Evolutionary conservation across 2,888 invertebrate genomes (phyloP), one percentile per base, ranked within the genome.

Genomic region (Brenthis hecate): DNA sequence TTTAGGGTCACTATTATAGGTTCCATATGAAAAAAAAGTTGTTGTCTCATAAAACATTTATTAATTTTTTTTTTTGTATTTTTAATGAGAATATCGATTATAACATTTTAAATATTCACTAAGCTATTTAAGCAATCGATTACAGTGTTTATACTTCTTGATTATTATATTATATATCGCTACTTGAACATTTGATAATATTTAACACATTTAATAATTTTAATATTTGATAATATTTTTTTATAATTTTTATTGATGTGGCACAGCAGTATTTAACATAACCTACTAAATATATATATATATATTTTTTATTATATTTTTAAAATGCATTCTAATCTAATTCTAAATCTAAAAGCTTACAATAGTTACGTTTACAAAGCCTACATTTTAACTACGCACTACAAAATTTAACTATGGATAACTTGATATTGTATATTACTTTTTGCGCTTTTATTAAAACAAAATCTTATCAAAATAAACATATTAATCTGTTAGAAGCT

Each of bases 201-300:
- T 43, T 43, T 43, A 43, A 43, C 2, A 43, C 36, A 11, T 43
- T 43, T 43, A 11, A 43, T 43, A 60, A 60, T 11, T 50, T 48
- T 13, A 28, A 60, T 28, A 48, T 60, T 50, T 16, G 48, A 60
- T 60, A 64, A 14, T 47, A 23, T 47, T 64, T 54, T 47, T 28
- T 43, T 64, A 64, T 36, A 32, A 28, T 54, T 54, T 58, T 90
- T 91, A 91, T 91, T 91, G 91, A 82, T 80, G 81, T 73, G 78
- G 87, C 91, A 91, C 91, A 91, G 91, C 90, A 91, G 91, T 87
- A 36, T 50, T 36, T 47, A 43, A 36, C 11, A 13, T 36, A 28
- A 55, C 50, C 51, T 53, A 53, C 51, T 53, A 53, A n/a, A 36
- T 36, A 6, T 1, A 1, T 36, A 36, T 13, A 23, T 32, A 32